Conservation (phyloP, 2,888 invertebrate species). For the Heliconius aoede region DNA sequence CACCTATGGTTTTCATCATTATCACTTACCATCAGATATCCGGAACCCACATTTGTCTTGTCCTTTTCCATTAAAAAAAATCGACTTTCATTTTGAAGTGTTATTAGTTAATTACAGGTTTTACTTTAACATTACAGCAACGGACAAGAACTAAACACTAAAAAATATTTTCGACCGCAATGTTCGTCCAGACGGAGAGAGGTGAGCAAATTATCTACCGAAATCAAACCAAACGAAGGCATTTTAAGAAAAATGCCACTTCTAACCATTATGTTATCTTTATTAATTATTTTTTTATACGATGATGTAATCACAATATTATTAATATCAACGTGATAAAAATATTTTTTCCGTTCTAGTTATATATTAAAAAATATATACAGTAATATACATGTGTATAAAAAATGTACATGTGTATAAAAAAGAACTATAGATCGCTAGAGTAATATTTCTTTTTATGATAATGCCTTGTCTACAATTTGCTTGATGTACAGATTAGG, state of each 20-base stretch:
- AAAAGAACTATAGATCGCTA: no score
- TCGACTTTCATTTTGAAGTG: no score
- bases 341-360: neutral
- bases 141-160: neutral
- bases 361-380: no score
- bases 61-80: no score
- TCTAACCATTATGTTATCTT: neutral
- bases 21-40: no score
- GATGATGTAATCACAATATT: neutral
- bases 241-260: neutral
- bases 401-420: no score
- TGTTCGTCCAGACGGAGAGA: neutral
- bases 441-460: no score
- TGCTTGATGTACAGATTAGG: no score
- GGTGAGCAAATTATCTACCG: neutral
- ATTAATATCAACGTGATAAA: neutral
- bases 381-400: no score
- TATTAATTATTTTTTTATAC: neutral
- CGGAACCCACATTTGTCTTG: no score
- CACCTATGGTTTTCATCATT: no score
- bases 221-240: neutral
- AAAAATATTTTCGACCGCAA: neutral
- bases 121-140: neutral
- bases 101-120: neutral
- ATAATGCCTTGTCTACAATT: no score